Conservation (phyloP, 2,113 vertebrate genomes). For the Rhineura floridana region DNA sequence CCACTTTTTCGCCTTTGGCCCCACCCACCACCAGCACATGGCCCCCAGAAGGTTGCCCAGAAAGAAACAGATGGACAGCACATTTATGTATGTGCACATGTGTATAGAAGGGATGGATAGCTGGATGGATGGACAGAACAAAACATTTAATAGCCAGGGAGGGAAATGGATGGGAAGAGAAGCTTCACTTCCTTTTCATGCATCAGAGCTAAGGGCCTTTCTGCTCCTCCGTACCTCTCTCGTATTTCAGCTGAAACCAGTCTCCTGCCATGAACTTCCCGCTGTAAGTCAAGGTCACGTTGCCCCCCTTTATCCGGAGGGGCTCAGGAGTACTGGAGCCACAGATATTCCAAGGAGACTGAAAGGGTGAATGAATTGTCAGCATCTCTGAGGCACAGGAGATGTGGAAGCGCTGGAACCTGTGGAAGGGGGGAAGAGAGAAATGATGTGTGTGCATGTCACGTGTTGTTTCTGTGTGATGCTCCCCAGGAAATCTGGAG, state of each 20-base stretch:
- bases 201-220: slow-evolving; percentile 51
- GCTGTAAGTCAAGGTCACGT: slow-evolving; percentile 56
- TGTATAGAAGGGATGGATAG: background rate
- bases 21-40: no score
- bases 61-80: no score
- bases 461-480: background rate
- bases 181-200: background rate
- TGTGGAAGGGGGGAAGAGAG: background rate
- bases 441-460: background rate
- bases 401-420: slow-evolving; percentile 19
- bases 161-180: rapidly evolving
- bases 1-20: no score
- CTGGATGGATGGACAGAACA: background rate
- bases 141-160: background rate
- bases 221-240: slow-evolving; percentile 46
- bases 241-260: slow-evolving; percentile 16
- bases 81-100: no score
- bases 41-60: no score
- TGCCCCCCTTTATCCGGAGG: slow-evolving; percentile 48
- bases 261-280: slow-evolving; percentile 34
- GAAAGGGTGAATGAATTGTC: background rate
- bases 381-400: background rate
- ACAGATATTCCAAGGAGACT: background rate
- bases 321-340: background rate
- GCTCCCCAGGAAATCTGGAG: background rate